Evolutionary conservation across 2,888 invertebrate genomes (phyloP).

Genomic region (Drosophila paramelanica): DNA sequence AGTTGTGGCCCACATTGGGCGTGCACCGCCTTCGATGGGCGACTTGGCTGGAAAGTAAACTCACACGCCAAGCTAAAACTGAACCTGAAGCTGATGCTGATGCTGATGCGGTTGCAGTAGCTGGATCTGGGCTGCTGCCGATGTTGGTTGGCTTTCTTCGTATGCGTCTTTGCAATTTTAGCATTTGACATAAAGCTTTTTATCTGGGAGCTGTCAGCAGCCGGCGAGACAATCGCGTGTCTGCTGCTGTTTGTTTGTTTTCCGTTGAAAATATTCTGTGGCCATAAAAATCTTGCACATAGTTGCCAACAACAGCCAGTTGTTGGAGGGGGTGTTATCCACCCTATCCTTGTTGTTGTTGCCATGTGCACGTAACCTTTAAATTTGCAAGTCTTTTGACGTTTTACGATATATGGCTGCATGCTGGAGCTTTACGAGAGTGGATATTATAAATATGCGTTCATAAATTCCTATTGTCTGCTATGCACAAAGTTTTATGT

Average conservation of each 20-base stretch:
- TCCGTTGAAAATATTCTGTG: constrained; percentile 54
- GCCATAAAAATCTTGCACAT: constrained; percentile 71
- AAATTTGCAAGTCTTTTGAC: constrained; percentile 66
- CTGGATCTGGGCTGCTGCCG: constrained; percentile 1
- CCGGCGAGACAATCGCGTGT: constrained; percentile 72
- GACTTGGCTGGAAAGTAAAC: constrained; percentile 31
- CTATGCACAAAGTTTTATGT: constrained; percentile 27
- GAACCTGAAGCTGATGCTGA: neutral
- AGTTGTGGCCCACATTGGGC: constrained; percentile 65
- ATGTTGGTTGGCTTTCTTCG: constrained; percentile 62
- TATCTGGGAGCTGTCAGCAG: constrained; percentile 74
- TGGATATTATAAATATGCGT: constrained; percentile 40
- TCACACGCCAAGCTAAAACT: constrained; percentile 22
- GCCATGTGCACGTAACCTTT: constrained; percentile 62
- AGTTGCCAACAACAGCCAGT: constrained; percentile 37
- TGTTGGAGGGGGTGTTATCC: constrained; percentile 8
- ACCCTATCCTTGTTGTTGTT: neutral
- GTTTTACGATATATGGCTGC: constrained; percentile 33
- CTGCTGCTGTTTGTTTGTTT: constrained; percentile 62
- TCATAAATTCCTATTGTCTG: constrained; percentile 54
- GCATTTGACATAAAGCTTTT: constrained; percentile 80
- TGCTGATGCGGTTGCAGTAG: constrained; percentile 18
- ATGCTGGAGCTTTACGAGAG: constrained; percentile 6
- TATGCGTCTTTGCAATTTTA: constrained; percentile 69
- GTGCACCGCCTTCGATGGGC: constrained; percentile 46